Conservation (phyloP, 2,888 invertebrate species). For the Apeira syringaria region DNA sequence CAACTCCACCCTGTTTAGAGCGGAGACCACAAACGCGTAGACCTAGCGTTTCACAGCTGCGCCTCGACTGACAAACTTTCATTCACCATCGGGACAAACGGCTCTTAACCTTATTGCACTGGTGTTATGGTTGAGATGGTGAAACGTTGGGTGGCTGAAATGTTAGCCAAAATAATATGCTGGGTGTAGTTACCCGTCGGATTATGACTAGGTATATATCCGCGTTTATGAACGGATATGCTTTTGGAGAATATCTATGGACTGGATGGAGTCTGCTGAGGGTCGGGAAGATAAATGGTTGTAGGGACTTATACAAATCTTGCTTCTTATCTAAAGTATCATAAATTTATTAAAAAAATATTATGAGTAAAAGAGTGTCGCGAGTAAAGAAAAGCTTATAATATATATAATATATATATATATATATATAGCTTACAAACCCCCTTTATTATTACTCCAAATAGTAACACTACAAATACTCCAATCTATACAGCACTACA, state of each 20-base stretch:
- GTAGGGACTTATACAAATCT: too few relatives aligned
- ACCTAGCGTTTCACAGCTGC: slow-evolving; percentile 61
- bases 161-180: slow-evolving; percentile 29
- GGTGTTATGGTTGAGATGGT: background rate
- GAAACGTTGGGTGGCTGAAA: slow-evolving; percentile 8
- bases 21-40: slow-evolving; percentile 61
- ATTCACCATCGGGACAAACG: background rate
- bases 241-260: slow-evolving; percentile 5
- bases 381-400: too few relatives aligned
- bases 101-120: slow-evolving; percentile 6
- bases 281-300: slow-evolving; percentile 7
- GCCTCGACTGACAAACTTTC: slow-evolving; percentile 32
- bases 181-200: slow-evolving; percentile 19
- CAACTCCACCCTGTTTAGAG: slow-evolving; percentile 59
- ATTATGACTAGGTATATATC: slow-evolving; percentile 21
- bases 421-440: too few relatives aligned
- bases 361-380: too few relatives aligned
- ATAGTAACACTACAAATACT: too few relatives aligned
- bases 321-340: too few relatives aligned
- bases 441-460: too few relatives aligned
- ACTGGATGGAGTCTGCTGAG: slow-evolving; percentile 13
- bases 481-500: background rate
- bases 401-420: too few relatives aligned
- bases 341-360: too few relatives aligned
- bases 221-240: slow-evolving; percentile 22